Evolutionary conservation across 2,888 invertebrate species (phyloP), one percentile per base, ranked within the genome.

Genomic region (Hydroisotoma schaefferi): DNA sequence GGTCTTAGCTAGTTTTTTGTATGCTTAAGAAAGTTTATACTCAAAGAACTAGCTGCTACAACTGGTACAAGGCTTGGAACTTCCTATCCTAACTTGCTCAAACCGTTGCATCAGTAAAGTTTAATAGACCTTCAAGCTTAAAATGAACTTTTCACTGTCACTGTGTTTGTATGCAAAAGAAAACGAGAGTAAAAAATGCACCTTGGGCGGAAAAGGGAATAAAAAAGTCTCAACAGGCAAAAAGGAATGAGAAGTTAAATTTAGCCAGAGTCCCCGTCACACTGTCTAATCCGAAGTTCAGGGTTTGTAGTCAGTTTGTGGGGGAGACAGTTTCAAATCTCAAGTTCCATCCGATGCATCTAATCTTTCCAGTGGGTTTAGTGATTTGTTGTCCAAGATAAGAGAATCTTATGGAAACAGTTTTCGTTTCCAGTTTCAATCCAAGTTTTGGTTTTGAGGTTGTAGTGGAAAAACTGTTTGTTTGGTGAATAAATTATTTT

Each of bases 211-310:
- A 40, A 4, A n/a, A 40, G 40, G 40, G 40, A 40, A 40, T 40
- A 15, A 40, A 40, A 40, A 40, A 5, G n/a, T 40, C 40, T 40
- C 40, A 40, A 40, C 40, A 40, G 40, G 40, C 40, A 40, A 40
- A 40, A 40, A 5, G n/a, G 5, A 40, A 40, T 20, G n/a, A 40
- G n/a, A 40, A 40, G 40, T 40, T 40, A 40, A 40, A 40, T 40
- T 40, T 40, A 40, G 40, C 15, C n/a, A 40, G 40, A 20, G 40
- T 40, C 40, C 40, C 20, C 40, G 40, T 18, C 40, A 40, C n/a
- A 40, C 5, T 18, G 8, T 40, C 40, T 40, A 40, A 40, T 40
- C 8, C 20, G 40, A 40, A 40, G 40, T 40, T 40, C 40, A 40
- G 40, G 40, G 40, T 40, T 40, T 40, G 8, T 20, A n/a, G n/a